These are phyloP conservation scores for Bovichtus variegatus DNA, from an alignment of 2,797 vertebrate genomes.

Conservation along the genomic window DNA sequence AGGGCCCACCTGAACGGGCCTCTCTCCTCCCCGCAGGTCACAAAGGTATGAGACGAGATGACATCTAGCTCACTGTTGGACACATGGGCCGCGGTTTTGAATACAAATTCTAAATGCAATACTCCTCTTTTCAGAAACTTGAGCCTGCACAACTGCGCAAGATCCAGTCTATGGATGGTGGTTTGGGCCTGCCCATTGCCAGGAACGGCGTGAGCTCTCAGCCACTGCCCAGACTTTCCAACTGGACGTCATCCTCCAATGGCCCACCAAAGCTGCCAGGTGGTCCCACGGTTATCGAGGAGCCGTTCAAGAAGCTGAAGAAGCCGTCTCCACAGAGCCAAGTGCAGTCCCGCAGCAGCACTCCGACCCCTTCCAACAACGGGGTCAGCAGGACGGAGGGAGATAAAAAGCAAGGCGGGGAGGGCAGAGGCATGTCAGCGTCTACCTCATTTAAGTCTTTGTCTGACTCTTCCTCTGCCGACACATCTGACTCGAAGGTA, in stretches of 20 bases:
- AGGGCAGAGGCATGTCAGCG: constrained; percentile 77
- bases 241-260: constrained; percentile 75
- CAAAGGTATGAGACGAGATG: constrained; percentile 82
- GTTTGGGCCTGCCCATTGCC: constrained; percentile 87
- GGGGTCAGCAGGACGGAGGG: constrained; percentile 69
- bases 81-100: background rate
- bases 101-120: background rate
- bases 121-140: constrained; percentile 81
- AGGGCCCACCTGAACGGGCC: constrained; percentile 83
- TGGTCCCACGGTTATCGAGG: constrained; percentile 77
- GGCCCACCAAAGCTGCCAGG: constrained; percentile 68
- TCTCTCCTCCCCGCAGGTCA: constrained; percentile 81
- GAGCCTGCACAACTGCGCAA: constrained; percentile 84
- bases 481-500: constrained; percentile 86
- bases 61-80: too few relatives aligned
- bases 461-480: constrained; percentile 83
- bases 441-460: constrained; percentile 89
- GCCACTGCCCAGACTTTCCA: constrained; percentile 75
- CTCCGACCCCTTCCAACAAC: constrained; percentile 71
- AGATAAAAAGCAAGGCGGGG: constrained; percentile 79
- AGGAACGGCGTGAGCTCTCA: constrained; percentile 82
- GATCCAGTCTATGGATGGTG: constrained; percentile 85
- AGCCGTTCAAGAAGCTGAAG: constrained; percentile 87
- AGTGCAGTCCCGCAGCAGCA: constrained; percentile 75
- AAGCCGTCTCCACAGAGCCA: constrained; percentile 80